Evolutionary conservation across 2,888 invertebrate genomes (phyloP), one percentile per base, ranked within the genome.

Genomic region (Heterodera filipjevi): DNA sequence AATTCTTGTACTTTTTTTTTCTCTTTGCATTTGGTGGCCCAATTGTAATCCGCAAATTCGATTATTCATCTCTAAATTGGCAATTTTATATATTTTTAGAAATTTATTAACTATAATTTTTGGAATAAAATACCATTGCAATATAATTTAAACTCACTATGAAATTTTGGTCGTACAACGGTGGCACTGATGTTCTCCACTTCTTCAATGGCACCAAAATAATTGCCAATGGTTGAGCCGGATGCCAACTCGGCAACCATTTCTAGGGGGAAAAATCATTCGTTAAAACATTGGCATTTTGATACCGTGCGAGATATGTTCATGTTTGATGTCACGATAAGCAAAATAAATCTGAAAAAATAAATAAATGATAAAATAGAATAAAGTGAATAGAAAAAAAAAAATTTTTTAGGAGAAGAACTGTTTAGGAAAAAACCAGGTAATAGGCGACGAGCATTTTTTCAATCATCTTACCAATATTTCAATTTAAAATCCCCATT

Each of bases 151-250:
- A 59, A 59, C 27, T 30, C 27, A 79, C 79, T 77, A 8, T 78
- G 66, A 68, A 78, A 79, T 77, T 77, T 79, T 33, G 76, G 70
- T n/a, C 49, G 70, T 10, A 27, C 59, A 22, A 79, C 70, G 32
- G 76, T 79, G n/a, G 71, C 79, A 46, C 76, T 79, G 35, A 79
- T 79, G 59, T 68, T 68, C 33, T 79, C 79, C 35, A 79, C 64
- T 8, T 79, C 77, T 70, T 79, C 79, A 30, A 79, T 75, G 68
- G 46, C 68, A 22, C 78, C 70, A 49, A 64, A 78, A 76, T 79
- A 79, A 3, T 35, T 27, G 59, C 59, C 71, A 19, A 79, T 39
- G 49, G 68, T 44, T 14, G 79, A 79, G 14, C 76, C 70, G 32
- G 66, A 39, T 12, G 72, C 71, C 19, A 79, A 46, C 22, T 53